These are phyloP conservation scores for Urocitellus parryii DNA, from an alignment of 2,113 vertebrate species.

Conservation along the genomic window DNA sequence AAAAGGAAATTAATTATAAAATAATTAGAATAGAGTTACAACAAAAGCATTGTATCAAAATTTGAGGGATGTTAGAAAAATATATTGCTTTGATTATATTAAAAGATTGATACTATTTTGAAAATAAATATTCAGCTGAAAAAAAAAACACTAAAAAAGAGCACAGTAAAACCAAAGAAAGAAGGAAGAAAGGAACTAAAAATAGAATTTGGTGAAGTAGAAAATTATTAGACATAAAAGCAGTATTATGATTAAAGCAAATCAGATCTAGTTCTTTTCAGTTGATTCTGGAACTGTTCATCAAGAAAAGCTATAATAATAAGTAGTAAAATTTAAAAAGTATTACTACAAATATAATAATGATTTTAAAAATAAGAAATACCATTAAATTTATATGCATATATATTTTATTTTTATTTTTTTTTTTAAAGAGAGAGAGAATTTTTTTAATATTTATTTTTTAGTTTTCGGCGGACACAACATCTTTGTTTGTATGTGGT, in stretches of 20 bases:
- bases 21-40: slow-evolving; percentile 16
- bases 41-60: not conserved
- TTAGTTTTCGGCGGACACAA: too few species aligned
- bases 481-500: too few species aligned
- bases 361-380: slow-evolving; percentile 41
- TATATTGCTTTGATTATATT: slow-evolving; percentile 17
- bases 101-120: not conserved
- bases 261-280: slow-evolving; percentile 9
- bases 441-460: too few species aligned
- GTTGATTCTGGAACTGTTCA: not conserved
- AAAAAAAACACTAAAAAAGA: not conserved
- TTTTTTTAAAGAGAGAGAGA: too few species aligned
- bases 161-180: slow-evolving; percentile 41
- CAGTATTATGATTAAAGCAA: not conserved
- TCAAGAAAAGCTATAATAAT: not conserved
- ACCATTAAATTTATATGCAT: not conserved
- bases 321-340: slow-evolving; percentile 1
- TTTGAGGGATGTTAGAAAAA: not conserved
- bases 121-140: not conserved
- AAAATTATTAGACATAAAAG: slow-evolving; percentile 6
- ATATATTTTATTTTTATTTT: not conserved
- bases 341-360: not conserved
- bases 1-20: not conserved
- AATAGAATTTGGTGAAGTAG: not conserved
- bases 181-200: slow-evolving; percentile 12